Evolutionary conservation across 2,797 vertebrate species (phyloP).

Genomic region (Tokudaia tokunoshimensis): DNA sequence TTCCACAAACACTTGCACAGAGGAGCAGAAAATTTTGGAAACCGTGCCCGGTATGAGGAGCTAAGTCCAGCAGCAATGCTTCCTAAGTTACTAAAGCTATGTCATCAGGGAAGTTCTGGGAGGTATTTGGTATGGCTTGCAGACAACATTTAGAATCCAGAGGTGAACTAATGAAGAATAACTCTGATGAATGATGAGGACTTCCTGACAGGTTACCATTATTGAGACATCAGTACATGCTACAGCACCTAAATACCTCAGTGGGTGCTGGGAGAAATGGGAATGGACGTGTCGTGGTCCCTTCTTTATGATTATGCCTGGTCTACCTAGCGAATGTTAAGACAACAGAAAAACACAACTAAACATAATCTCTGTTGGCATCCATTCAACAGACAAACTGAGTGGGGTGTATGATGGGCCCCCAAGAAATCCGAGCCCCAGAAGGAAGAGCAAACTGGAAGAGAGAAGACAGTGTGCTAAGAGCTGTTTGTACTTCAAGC

Average conservation of each 20-base stretch:
- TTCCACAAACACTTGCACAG: conserved; percentile 64
- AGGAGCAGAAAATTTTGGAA: conserved; percentile 65
- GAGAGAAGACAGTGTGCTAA: not conserved
- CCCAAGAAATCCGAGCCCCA: not conserved
- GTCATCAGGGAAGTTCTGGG: not conserved
- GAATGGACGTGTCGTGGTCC: rapidly evolving
- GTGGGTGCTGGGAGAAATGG: not conserved
- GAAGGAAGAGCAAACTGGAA: not conserved
- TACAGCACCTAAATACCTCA: too few relatives aligned
- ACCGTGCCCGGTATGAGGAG: not conserved
- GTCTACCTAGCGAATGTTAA: not conserved
- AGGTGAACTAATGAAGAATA: not conserved
- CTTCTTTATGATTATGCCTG: not conserved
- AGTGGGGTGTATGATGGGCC: not conserved
- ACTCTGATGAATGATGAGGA: not conserved
- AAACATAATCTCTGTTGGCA: not conserved
- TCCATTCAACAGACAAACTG: not conserved
- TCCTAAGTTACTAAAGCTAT: not conserved
- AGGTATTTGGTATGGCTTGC: not conserved
- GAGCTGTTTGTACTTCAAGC: not conserved
- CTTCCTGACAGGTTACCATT: too few relatives aligned
- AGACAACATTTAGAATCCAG: not conserved
- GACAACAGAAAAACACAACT: not conserved
- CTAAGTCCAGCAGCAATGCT: not conserved
- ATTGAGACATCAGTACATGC: not conserved